A percentile compares a stretch with the other conserved stretches of the same genome.
phyloP scores from a whole-genome alignment of 2,888 invertebrate genomes.

The Kryphioiulus occultus region DNA sequence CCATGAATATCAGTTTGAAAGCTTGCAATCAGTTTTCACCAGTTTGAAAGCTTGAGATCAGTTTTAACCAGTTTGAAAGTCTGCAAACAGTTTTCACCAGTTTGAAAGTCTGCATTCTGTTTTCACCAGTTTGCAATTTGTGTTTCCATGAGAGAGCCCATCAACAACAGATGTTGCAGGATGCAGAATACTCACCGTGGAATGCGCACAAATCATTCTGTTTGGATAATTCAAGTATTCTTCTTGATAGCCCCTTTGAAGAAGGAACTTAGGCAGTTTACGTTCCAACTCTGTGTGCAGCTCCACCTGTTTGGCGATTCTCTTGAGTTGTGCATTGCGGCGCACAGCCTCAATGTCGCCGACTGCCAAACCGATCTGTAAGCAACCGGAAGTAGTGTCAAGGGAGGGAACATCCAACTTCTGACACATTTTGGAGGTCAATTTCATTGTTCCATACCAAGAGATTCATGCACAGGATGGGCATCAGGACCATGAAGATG shows the following conservation, averaged over 20 bases:
- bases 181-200: not conserved
- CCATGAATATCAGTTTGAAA: too few species aligned
- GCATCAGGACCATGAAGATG: slow-evolving; percentile 89
- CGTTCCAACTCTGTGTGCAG: slow-evolving; percentile 86
- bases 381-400: not conserved
- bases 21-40: too few species aligned
- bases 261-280: slow-evolving; percentile 78
- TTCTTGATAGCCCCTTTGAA: slow-evolving; percentile 80
- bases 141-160: too few species aligned
- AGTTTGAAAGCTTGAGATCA: too few species aligned
- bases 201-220: slow-evolving; percentile 58
- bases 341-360: slow-evolving; percentile 92
- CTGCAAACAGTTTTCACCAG: too few species aligned
- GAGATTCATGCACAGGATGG: slow-evolving; percentile 88
- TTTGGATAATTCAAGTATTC: slow-evolving; percentile 84
- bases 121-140: too few species aligned
- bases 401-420: not conserved
- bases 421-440: not conserved
- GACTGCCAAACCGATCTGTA: slow-evolving; percentile 73
- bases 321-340: slow-evolving; percentile 85
- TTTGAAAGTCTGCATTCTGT: too few species aligned
- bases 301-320: slow-evolving; percentile 92
- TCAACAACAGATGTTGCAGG: too few species aligned
- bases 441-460: slow-evolving; percentile 64
- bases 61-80: too few species aligned